Base-by-base conservation (phyloP, 2,797 vertebrate species). In the Dromococcyx pavoninus region DNA sequence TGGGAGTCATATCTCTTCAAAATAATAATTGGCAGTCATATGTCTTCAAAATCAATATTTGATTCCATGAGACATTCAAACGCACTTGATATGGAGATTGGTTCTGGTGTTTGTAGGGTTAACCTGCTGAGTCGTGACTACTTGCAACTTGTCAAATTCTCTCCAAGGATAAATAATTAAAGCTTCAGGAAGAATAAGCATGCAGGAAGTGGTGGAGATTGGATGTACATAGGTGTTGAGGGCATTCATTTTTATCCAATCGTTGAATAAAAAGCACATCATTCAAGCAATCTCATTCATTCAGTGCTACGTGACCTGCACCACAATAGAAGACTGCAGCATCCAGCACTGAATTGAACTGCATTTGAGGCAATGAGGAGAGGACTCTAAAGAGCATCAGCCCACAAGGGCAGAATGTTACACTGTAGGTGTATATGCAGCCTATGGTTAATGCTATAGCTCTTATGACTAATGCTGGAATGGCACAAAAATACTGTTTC, bases 111-210 rank as follows among this genome's bases (percentile, higher is more conserved):
- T 84, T 78, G 41, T 57, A 97, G 96, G 95, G 96, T 97, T 98
- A 96, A 98, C 95, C 94, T 96, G 88, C 95, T 91, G 95, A 98
- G 95, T 98, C 96, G 95, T 98, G 97, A 98, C 97, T 98, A 89
- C 96, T 97, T 96, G 93, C 96, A 97, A 97, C 97, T 97, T 97
- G 95, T 96, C 95, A 96, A 96, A 96, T 97, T 97, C 96, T 98
- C 96, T 98, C 96, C 95, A 94, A 97, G 97, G 97, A 97, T 96
- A 97, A 98, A 97, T 98, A 98, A 98, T 98, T 98, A 98, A 98
- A 97, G 97, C 97, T 97, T 97, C 97, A 97, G 97, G 97, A 98
- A 97, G 96, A 97, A 97, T 88, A 97, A 96, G 94, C 93, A 93
- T 76, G 95, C 91, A 97, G 97, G 96, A 97, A 98, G 95, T 97